These are phyloP conservation scores for Bostrychus sinensis DNA, from an alignment of 2,113 vertebrate species.

Conservation along the genomic window DNA sequence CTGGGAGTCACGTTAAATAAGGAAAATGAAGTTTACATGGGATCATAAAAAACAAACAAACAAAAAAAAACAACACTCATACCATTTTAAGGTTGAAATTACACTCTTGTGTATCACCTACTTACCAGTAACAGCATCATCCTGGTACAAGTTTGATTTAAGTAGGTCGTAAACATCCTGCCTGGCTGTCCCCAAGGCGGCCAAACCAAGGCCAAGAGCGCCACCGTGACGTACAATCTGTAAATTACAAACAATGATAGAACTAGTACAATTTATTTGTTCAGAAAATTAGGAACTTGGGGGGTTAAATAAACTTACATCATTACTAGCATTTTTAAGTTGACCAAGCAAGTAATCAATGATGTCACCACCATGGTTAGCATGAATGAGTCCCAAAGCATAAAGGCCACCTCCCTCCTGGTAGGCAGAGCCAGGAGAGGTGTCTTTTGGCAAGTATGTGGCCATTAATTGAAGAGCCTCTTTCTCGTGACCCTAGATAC, in stretches of 20 bases:
- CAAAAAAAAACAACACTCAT: not conserved
- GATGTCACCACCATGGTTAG: conserved; percentile 97
- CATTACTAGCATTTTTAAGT: conserved; percentile 98
- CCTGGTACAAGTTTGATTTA: conserved; percentile 98
- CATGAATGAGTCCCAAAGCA: conserved; percentile 96
- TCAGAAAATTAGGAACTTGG: not conserved
- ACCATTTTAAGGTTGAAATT: not conserved
- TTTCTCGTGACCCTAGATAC: conserved; percentile 93
- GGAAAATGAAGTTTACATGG: conserved; percentile 2
- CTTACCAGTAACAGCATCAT: conserved; percentile 96
- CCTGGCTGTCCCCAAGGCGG: conserved; percentile 94
- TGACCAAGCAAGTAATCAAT: conserved; percentile 98
- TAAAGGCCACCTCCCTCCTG: conserved; percentile 98
- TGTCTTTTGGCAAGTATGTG: conserved; percentile 97
- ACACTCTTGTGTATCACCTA: not conserved
- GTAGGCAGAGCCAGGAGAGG: conserved; percentile 97
- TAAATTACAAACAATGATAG: conserved; percentile 24
- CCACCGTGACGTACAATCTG: conserved; percentile 99
- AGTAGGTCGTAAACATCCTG: conserved; percentile 98
- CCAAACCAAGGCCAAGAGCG: conserved; percentile 92
- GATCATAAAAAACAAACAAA: no score
- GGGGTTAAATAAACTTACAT: conserved; percentile 78
- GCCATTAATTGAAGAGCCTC: conserved; percentile 98
- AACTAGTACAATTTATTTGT: not conserved
- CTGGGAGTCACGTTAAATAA: conserved; percentile 63